phyloP scores from a whole-genome alignment of 2,797 vertebrate species.

The Peromyscus nudipes region DNA sequence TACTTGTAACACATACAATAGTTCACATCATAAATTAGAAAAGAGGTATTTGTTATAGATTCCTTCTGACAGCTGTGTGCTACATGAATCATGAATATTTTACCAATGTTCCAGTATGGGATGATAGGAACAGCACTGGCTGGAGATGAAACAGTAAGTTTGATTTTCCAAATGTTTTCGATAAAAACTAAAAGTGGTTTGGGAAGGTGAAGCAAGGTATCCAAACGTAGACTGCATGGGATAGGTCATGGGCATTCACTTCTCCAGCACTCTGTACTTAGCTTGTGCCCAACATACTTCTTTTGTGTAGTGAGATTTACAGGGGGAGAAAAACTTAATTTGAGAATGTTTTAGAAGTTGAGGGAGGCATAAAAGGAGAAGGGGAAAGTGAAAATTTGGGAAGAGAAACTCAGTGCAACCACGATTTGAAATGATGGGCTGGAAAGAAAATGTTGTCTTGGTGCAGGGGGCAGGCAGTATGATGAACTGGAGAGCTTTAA shows the following conservation, averaged over 20 bases:
- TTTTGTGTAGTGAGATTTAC: not conserved
- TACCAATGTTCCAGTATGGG: not conserved
- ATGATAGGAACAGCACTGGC: not conserved
- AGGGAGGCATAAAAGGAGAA: not conserved
- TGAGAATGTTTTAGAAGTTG: not conserved
- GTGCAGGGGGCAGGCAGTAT: not conserved
- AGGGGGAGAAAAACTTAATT: not conserved
- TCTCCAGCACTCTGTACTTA: not conserved
- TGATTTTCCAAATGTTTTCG: conserved; percentile 1
- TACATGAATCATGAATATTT: not conserved
- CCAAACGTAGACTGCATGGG: not conserved
- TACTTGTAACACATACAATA: not conserved
- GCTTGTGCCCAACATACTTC: not conserved
- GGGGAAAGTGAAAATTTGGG: not conserved
- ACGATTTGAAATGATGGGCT: not conserved
- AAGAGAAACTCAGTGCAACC: not conserved
- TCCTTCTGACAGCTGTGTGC: not conserved
- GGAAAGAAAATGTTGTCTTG: conserved; percentile 33
- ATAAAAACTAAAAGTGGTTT: conserved; percentile 56
- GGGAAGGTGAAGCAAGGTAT: not conserved
- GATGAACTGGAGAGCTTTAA: conserved; percentile 25
- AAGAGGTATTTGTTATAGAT: conserved; percentile 33
- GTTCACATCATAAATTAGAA: conserved; percentile 11
- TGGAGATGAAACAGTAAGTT: not conserved
- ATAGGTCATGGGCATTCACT: not conserved